Percentiles rank a stretch among this genome's conserved stretches.
Conservation (phyloP, 2,888 invertebrate species). For the Eupeodes luniger region DNA sequence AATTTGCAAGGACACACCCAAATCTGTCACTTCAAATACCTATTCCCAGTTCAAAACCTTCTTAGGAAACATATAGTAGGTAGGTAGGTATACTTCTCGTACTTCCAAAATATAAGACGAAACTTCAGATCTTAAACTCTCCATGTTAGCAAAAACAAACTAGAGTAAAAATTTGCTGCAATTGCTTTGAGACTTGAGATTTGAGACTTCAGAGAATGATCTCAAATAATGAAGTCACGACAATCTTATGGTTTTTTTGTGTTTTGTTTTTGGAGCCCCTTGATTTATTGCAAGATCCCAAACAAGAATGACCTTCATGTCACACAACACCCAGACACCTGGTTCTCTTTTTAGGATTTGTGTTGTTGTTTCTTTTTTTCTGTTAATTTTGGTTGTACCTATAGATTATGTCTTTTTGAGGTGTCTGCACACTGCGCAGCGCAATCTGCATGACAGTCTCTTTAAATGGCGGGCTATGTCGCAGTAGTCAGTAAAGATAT, state of each 20-base stretch:
- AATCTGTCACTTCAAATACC: constrained; percentile 46
- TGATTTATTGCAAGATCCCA: constrained; percentile 72
- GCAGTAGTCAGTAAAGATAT: neutral
- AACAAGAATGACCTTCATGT: constrained; percentile 75
- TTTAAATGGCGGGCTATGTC: constrained; percentile 55
- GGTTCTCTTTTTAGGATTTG: constrained; percentile 61
- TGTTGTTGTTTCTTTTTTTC: constrained; percentile 23
- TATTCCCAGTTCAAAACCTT: constrained; percentile 61
- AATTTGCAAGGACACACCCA: constrained; percentile 70
- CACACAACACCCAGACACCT: constrained; percentile 73
- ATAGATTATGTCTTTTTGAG: constrained; percentile 8
- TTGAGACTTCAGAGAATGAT: constrained; percentile 23
- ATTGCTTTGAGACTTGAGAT: constrained; percentile 1
- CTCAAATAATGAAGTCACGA: constrained; percentile 69
- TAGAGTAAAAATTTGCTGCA: constrained; percentile 57
- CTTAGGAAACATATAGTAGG: neutral
- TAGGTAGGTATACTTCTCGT: neutral
- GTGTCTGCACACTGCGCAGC: constrained; percentile 36
- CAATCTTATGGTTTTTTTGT: constrained; percentile 24
- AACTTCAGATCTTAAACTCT: neutral
- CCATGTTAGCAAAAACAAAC: constrained; percentile 19
- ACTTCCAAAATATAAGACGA: constrained; percentile 30
- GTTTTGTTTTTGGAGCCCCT: constrained; percentile 2
- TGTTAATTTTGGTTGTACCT: constrained; percentile 6
- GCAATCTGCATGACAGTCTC: constrained; percentile 52